Base-by-base conservation (phyloP, 2,797 vertebrate species). In the Novumbra hubbsi region DNA sequence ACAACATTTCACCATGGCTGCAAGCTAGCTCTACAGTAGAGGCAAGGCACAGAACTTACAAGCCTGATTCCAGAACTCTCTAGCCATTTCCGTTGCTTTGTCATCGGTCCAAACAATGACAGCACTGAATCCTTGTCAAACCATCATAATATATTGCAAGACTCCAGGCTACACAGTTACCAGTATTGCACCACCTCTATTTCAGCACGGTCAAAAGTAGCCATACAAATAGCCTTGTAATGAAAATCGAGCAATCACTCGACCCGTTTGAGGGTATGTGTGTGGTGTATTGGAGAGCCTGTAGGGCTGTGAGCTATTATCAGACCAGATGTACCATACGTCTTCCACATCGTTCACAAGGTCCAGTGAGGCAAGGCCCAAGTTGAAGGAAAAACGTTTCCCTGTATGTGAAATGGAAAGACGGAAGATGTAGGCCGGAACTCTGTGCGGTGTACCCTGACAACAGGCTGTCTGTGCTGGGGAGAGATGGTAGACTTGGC, bases 271-370 rank as follows among this genome's bases (percentile, higher is more conserved):
- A 24, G 24, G 1, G 67, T 89, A 80, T 78, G 82, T 81, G 70
- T 80, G 73, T 19, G 68, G 87, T 88, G 73, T 86, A 77, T 62
- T 8, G 6, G 81, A 88, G 77, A 11, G 50, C 70, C 83, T 78
- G 76, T 80, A 81, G 87, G 65, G 64, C 68, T 71, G n/a, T n/a
- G 81, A 85, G 82, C 84, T 65, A 32, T 74, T 71, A 77, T 77
- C 74, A 78, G 73, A 80, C 68, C 78, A 76, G 65, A 69, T 71
- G 55, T 19, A 79, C 75, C 81, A 74, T 87, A 83, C 75, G 11
- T 89, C 86, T 80, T 80, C 83, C 73, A 84, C 82, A 83, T 24
- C 24, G 82, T 86, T 86, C 84, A 81, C 80, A 85, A 73, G 62
- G 73, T 69, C 70, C 17, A 60, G 77, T 34, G 73, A 72, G 70